Percentiles rank a stretch among this genome's conserved stretches.
These are phyloP conservation scores for Pseudachorutes palmiensis DNA, from an alignment of 1,140 invertebrate species.

Conservation along the genomic window DNA sequence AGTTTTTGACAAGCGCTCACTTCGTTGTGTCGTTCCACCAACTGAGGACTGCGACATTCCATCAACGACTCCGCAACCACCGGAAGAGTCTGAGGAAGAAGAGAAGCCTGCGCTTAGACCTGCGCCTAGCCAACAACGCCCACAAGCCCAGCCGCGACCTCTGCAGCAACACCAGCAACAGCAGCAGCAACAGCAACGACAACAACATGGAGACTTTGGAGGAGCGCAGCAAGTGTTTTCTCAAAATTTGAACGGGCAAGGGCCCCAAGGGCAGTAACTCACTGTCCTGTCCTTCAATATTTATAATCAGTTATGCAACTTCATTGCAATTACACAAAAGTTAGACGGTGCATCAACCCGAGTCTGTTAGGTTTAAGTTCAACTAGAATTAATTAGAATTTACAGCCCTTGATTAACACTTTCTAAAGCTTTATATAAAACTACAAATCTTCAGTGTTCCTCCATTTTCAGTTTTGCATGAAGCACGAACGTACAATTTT, in stretches of 20 bases:
- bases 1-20: conserved; percentile 72
- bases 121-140: conserved; percentile 11
- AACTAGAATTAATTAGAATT: too few species aligned
- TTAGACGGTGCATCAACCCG: too few species aligned
- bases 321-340: too few species aligned
- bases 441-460: too few species aligned
- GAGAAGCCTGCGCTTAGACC: conserved; percentile 13
- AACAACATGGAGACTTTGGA: not conserved
- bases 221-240: not conserved
- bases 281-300: too few species aligned
- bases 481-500: too few species aligned
- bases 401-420: too few species aligned
- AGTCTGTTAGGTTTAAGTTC: too few species aligned
- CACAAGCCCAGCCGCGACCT: conserved; percentile 22
- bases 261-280: not conserved
- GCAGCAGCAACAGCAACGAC: conserved; percentile 14
- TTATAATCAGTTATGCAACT: too few species aligned
- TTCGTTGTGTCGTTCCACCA: conserved; percentile 76
- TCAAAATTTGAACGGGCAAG: not conserved
- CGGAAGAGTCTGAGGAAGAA: conserved; percentile 44
- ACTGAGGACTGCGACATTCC: conserved; percentile 78
- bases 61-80: conserved; percentile 59
- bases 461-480: too few species aligned
- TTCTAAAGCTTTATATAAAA: too few species aligned
- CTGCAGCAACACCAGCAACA: conserved; percentile 18